These are phyloP conservation scores for Tupaia tana DNA, from an alignment of 2,113 vertebrate genomes.

Conservation along the genomic window DNA sequence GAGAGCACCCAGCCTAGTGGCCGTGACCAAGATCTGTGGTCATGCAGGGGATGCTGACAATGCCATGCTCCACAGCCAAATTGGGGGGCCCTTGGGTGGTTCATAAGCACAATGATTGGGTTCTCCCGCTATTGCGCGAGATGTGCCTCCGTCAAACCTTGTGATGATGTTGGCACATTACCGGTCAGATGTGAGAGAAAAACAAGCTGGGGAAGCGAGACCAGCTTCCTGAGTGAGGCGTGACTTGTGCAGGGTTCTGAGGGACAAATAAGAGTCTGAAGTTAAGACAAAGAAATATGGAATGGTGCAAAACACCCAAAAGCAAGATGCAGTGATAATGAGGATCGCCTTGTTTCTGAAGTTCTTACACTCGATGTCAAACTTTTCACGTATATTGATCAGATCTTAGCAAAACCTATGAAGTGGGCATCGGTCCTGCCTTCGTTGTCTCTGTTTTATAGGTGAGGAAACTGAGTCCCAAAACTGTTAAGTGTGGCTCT, in stretches of 20 bases:
- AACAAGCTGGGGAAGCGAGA: neutral
- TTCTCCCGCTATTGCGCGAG: no score
- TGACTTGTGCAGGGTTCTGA: neutral
- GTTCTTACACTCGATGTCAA: neutral
- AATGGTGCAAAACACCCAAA: neutral
- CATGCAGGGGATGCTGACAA: neutral
- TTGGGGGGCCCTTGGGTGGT: no score
- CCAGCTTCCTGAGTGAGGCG: neutral
- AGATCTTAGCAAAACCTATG: neutral
- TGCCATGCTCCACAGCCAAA: neutral
- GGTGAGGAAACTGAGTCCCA: neutral
- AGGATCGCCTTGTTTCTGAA: neutral
- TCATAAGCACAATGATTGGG: no score
- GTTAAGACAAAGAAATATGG: neutral
- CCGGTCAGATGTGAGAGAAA: no score
- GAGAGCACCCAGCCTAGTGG: neutral
- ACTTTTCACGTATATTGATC: neutral
- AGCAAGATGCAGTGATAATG: neutral
- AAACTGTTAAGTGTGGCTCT: neutral
- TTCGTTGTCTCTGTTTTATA: neutral
- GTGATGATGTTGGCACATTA: no score
- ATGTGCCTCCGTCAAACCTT: no score
- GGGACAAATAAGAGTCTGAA: neutral
- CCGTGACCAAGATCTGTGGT: neutral
- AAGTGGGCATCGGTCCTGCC: neutral